Percentiles rank a stretch among this genome's conserved stretches.
These are phyloP conservation scores for Syrista parreyssii DNA, from an alignment of 2,888 invertebrate species.

Conservation along the genomic window DNA sequence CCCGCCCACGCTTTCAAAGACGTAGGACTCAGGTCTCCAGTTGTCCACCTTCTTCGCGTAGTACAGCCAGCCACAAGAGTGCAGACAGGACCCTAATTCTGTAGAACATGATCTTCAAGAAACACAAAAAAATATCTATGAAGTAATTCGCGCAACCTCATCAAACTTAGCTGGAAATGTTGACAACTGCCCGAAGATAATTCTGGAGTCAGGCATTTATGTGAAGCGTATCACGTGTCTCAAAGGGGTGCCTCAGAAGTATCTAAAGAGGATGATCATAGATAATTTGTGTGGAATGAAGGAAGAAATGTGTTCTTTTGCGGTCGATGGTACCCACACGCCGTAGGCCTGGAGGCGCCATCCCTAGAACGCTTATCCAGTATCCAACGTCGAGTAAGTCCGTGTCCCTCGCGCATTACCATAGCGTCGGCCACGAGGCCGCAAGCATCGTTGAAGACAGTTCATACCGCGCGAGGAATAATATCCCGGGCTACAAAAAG, in stretches of 20 bases:
- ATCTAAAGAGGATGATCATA: no score
- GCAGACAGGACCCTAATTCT: background rate
- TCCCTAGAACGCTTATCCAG: constrained; percentile 57
- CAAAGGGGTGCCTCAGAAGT: no score
- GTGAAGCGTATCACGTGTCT: no score
- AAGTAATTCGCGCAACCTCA: no score
- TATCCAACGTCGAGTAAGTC: constrained; percentile 31
- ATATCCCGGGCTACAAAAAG: constrained; percentile 43
- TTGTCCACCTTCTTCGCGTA: constrained; percentile 61
- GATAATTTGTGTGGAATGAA: no score
- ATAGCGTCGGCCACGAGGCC: constrained; percentile 48
- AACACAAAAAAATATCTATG: no score
- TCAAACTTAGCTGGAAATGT: no score
- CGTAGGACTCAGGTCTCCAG: constrained; percentile 61
- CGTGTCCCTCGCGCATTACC: constrained; percentile 57
- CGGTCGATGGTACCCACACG: constrained; percentile 27
- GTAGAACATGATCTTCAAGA: background rate
- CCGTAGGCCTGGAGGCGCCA: constrained; percentile 58
- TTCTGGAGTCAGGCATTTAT: no score
- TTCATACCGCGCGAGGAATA: constrained; percentile 40
- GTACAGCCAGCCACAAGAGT: constrained; percentile 61
- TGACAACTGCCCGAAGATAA: no score
- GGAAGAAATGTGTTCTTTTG: constrained; percentile 21
- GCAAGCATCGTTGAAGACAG: constrained; percentile 33
- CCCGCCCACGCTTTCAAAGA: constrained; percentile 66